Evolutionary conservation across 2,113 vertebrate genomes (phyloP), one percentile per base, ranked within the genome.

Genomic region (Crotophaga sulcirostris): DNA sequence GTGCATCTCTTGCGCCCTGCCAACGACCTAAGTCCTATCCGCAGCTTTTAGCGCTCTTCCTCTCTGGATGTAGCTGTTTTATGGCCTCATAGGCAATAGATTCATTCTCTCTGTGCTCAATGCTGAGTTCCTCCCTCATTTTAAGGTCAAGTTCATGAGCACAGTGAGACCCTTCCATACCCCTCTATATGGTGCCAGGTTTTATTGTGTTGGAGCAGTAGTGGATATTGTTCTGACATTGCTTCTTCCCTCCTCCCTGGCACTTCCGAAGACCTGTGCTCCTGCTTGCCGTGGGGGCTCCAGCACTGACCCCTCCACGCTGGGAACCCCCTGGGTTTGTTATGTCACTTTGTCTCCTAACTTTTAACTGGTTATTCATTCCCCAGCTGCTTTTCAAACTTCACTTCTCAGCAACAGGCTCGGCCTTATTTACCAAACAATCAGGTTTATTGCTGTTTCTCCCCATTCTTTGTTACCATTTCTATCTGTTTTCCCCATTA

Each of bases 361-460:
- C 94, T 95, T 96, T 89, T 96, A 85, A 94, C 95, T 10, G 1
- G 56, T 96, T 94, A 97, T 96, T 96, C 96, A 96, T 89, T 92
- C 77, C 89, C 59, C 77, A 78, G 93, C 89, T 96, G 95, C 96
- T 97, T 97, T 97, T 96, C 93, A 95, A 94, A 95, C 93, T 81
- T 87, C 95, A 47, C 73, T 95, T 94, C 93, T 95, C 52, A 0
- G 81, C 91, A 92, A 93, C 91, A 93, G 76, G 68, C 91, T 92
- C 6, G 2, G 94, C 81, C 96, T 97, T 97, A 96, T 97, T 97
- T 97, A 97, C 96, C 89, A 97, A 96, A 97, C 94, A 96, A 97
- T 97, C 96, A 94, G 94, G 89, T 97, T 97, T 97, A 96, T 96
- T 96, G 86, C 96, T 94, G 95, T 97, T 97, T 94, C 89, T 93